Conservation (phyloP, 1,140 invertebrate species). For the Drosophila subpulchrella region DNA sequence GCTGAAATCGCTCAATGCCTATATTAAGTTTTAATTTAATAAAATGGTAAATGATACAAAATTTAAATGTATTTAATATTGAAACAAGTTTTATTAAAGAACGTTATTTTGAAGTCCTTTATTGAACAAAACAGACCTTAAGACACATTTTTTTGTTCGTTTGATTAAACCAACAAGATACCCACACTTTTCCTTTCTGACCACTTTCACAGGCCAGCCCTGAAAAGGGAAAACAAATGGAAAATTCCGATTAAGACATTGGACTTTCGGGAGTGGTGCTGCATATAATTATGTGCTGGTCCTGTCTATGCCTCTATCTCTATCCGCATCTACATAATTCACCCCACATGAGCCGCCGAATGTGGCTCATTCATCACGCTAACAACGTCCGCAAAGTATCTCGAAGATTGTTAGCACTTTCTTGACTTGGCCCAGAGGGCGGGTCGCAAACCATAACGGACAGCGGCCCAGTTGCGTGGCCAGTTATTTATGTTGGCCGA, state of each 20-base stretch:
- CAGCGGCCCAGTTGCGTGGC: slow-evolving; percentile 42
- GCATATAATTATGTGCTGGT: slow-evolving; percentile 50
- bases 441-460: slow-evolving; percentile 25
- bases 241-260: slow-evolving; percentile 40
- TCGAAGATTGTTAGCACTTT: slow-evolving; percentile 78
- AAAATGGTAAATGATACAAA: no score
- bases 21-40: background rate
- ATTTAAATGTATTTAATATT: no score
- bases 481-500: slow-evolving; percentile 75
- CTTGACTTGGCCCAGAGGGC: slow-evolving; percentile 23
- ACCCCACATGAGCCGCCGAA: slow-evolving; percentile 20
- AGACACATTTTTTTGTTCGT: no score
- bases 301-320: background rate
- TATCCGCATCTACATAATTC: background rate
- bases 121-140: no score
- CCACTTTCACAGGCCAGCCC: background rate
- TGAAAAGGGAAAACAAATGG: background rate
- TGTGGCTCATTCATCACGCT: slow-evolving; percentile 59
- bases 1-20: background rate
- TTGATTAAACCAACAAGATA: background rate
- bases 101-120: no score
- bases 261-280: slow-evolving; percentile 15
- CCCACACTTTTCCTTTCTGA: background rate
- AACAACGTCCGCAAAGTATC: slow-evolving; percentile 70
- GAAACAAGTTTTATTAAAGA: no score